Evolutionary conservation across 2,113 vertebrate species (phyloP).

Genomic region (Struthidea cinerea): DNA sequence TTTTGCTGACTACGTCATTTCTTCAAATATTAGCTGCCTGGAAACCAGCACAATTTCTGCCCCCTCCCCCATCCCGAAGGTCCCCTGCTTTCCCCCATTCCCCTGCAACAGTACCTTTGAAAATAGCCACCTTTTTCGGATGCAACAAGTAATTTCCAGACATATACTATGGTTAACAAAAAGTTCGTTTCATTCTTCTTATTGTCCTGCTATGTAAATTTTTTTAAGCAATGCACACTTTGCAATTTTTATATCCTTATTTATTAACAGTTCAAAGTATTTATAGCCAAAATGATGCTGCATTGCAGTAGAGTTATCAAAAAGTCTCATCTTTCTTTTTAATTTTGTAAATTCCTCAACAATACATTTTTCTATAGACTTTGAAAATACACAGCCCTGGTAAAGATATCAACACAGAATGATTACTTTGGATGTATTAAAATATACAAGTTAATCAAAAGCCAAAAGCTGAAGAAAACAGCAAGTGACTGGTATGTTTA

Average conservation of each 20-base stretch:
- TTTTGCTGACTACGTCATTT: not conserved
- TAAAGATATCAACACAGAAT: not conserved
- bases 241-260: not conserved
- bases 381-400: not conserved
- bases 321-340: not conserved
- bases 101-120: not conserved
- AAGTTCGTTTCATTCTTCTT: not conserved
- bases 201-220: not conserved
- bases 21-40: not conserved
- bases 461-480: not conserved
- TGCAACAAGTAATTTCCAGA: fast-evolving
- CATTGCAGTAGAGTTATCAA: not conserved
- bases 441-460: not conserved
- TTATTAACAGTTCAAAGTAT: not conserved
- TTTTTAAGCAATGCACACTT: not conserved
- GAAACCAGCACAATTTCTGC: not conserved
- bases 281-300: not conserved
- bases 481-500: not conserved
- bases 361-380: not conserved
- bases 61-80: not conserved
- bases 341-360: not conserved
- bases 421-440: not conserved
- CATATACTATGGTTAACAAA: not conserved
- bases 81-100: not conserved
- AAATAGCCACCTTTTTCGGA: not conserved